phyloP scores from a whole-genome alignment of 2,888 invertebrate genomes.

The Phyllotreta cruciferae region DNA sequence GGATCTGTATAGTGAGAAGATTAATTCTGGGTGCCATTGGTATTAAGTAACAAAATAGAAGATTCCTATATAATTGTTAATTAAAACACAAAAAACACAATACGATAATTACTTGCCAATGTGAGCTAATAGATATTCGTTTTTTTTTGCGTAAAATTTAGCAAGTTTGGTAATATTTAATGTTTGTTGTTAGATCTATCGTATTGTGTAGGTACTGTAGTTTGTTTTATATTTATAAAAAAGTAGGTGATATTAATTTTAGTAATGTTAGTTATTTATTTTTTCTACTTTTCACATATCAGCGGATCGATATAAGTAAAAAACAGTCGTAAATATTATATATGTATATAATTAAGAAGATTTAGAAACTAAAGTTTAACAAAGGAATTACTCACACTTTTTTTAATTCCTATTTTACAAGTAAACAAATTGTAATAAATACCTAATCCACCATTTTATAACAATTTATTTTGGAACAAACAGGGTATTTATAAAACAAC shows the following conservation, averaged over 20 bases:
- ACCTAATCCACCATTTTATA: no score
- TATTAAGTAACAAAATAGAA: constrained; percentile 9
- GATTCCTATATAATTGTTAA: constrained; percentile 20
- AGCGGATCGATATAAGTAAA: constrained; percentile 32
- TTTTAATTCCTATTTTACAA: no score
- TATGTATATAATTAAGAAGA: constrained; percentile 6
- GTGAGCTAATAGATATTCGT: neutral
- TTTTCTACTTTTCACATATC: constrained; percentile 48
- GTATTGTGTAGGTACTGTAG: constrained; percentile 24
- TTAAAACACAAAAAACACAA: constrained; percentile 14
- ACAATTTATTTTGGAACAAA: no score
- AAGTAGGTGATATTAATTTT: constrained; percentile 42
- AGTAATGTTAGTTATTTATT: constrained; percentile 42
- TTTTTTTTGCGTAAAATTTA: neutral
- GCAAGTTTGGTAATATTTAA: constrained; percentile 6
- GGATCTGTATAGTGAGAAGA: constrained; percentile 10
- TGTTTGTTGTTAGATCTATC: constrained; percentile 15
- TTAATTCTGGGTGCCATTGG: constrained; percentile 5
- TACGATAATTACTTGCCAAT: constrained; percentile 7
- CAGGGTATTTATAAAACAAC: no score
- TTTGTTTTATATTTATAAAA: constrained; percentile 25
- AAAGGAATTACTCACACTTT: neutral
- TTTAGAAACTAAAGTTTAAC: constrained; percentile 1
- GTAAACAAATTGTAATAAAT: no score
- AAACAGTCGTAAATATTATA: constrained; percentile 19